A percentile compares a stretch with the other conserved stretches of the same genome.
Conservation (phyloP, 2,888 invertebrate species). For the Napeogenes sylphis region DNA sequence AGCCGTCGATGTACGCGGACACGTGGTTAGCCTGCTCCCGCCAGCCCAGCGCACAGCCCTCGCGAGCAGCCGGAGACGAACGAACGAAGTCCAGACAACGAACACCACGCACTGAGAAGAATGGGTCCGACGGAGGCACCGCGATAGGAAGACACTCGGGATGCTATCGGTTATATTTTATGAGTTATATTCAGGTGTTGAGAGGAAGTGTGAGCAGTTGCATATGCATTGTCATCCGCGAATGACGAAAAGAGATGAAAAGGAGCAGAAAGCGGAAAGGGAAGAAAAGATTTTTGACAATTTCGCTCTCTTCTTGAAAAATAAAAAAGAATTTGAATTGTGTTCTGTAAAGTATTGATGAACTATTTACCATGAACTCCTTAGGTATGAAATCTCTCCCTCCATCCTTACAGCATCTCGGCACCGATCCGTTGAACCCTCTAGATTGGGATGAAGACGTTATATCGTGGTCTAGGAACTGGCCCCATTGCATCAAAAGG, state of each 20-base stretch:
- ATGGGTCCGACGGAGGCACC: conserved; percentile 84
- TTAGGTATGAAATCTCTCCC: conserved; percentile 79
- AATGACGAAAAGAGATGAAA: too few species aligned
- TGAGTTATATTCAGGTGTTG: too few species aligned
- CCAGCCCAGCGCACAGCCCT: conserved; percentile 88
- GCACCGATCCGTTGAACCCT: conserved; percentile 87
- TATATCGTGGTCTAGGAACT: conserved; percentile 92
- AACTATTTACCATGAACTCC: conserved; percentile 77
- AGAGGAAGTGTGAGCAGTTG: too few species aligned
- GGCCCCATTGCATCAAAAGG: conserved; percentile 94
- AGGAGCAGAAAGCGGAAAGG: too few species aligned
- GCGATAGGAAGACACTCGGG: conserved; percentile 91
- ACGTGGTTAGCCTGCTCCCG: conserved; percentile 91
- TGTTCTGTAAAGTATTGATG: not conserved
- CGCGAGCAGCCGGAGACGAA: conserved; percentile 87
- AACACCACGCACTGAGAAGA: conserved; percentile 83
- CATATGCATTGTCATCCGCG: too few species aligned
- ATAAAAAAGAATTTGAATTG: too few species aligned
- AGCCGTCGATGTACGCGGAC: conserved; percentile 89
- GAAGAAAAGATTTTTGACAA: too few species aligned
- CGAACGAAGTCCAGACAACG: conserved; percentile 89
- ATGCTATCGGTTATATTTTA: conserved; percentile 72
- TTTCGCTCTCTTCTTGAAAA: too few species aligned
- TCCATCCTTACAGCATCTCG: conserved; percentile 84
- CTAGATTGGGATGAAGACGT: conserved; percentile 87